Percentiles rank a stretch among this genome's conserved stretches.
Evolutionary conservation across 2,888 invertebrate genomes (phyloP).

Genomic region (Heliconius ismenius): DNA sequence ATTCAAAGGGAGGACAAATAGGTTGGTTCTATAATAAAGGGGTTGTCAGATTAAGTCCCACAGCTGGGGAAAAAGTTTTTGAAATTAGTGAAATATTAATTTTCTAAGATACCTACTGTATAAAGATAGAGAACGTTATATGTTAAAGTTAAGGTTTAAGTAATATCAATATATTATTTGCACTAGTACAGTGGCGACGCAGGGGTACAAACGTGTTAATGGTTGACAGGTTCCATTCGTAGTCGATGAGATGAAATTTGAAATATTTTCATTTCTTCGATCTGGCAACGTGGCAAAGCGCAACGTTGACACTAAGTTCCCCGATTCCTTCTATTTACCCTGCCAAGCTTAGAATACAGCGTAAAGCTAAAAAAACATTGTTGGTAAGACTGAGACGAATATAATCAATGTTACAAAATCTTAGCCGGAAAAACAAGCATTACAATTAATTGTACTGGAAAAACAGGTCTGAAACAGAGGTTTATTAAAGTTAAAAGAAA

Average conservation of each 20-base stretch:
- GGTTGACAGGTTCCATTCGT: no score
- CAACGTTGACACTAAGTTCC: no score
- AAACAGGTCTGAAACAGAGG: slow-evolving; percentile 47
- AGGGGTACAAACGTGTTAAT: no score
- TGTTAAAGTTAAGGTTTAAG: neutral
- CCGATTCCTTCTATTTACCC: no score
- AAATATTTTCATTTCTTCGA: no score
- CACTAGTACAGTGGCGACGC: neutral
- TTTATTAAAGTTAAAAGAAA: slow-evolving; percentile 56
- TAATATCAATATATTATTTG: neutral
- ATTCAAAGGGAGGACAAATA: slow-evolving; percentile 30
- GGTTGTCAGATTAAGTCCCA: slow-evolving; percentile 18
- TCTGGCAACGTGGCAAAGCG: no score
- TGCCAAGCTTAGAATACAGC: no score
- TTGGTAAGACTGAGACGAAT: neutral
- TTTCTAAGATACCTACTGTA: neutral
- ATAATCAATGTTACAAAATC: neutral
- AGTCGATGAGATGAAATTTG: no score
- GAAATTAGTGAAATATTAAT: slow-evolving; percentile 9
- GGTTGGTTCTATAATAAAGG: slow-evolving; percentile 25
- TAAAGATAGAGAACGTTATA: neutral
- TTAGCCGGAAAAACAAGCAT: neutral
- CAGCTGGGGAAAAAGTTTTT: slow-evolving; percentile 13
- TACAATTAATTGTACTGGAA: slow-evolving; percentile 31
- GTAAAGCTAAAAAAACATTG: no score